These are phyloP conservation scores for Andricus quercusramuli DNA, from an alignment of 2,888 invertebrate species.

Conservation along the genomic window DNA sequence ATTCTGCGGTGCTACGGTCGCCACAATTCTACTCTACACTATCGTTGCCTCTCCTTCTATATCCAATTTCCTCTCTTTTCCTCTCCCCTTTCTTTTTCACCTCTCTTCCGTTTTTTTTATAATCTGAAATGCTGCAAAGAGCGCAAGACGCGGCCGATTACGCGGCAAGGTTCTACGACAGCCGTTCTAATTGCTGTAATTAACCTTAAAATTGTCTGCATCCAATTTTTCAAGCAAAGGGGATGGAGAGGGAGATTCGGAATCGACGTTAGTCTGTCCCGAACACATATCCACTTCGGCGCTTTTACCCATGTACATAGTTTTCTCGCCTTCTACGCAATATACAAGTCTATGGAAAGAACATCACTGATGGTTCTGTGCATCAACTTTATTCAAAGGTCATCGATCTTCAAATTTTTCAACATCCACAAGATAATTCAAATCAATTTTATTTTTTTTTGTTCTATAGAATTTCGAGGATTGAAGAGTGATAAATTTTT, in stretches of 20 bases:
- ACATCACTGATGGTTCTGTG: not conserved
- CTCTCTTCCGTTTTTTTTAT: slow-evolving; percentile 30
- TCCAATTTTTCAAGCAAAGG: slow-evolving; percentile 49
- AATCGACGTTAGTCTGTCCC: slow-evolving; percentile 57
- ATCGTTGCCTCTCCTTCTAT: slow-evolving; percentile 14
- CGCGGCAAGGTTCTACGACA: slow-evolving; percentile 43
- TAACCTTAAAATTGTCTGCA: slow-evolving; percentile 63
- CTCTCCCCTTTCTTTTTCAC: slow-evolving; percentile 41
- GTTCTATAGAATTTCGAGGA: not conserved
- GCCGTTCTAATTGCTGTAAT: slow-evolving; percentile 57
- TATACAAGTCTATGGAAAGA: not conserved
- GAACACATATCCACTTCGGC: slow-evolving; percentile 44
- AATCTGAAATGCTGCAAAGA: slow-evolving; percentile 46
- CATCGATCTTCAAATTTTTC: not conserved
- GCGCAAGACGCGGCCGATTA: slow-evolving; percentile 53
- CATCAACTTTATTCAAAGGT: not conserved
- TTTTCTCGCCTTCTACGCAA: slow-evolving; percentile 41
- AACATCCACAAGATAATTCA: not conserved
- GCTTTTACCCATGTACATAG: slow-evolving; percentile 28
- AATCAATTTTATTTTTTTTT: not conserved
- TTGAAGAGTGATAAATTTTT: not conserved
- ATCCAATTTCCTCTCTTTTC: slow-evolving; percentile 25
- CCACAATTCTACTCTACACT: slow-evolving; percentile 41
- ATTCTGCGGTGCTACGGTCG: slow-evolving; percentile 41
- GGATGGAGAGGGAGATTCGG: slow-evolving; percentile 41